Evolutionary conservation across 2,888 invertebrate species (phyloP).

Genomic region (Anorthoa munda): DNA sequence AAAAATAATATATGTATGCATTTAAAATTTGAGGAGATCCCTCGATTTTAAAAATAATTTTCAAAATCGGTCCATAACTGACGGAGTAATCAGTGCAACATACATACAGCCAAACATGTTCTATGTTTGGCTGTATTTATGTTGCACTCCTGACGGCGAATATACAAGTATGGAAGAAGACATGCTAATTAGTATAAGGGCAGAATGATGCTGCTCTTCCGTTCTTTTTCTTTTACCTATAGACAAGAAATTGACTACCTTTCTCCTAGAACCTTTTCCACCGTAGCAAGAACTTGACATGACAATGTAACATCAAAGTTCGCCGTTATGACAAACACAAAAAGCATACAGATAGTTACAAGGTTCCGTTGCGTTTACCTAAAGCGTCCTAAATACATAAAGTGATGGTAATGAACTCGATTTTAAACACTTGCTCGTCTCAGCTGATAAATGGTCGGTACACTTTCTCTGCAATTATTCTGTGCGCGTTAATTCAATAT

Average conservation of each 20-base stretch:
- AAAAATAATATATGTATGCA: no score
- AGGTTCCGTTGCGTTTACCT: conserved; percentile 56
- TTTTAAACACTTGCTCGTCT: conserved; percentile 66
- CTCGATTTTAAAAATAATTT: no score
- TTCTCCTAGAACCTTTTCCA: not conserved
- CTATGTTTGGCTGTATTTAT: no score
- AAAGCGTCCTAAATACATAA: conserved; percentile 68
- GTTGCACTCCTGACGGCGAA: no score
- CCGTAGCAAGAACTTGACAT: conserved; percentile 3
- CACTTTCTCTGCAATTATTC: conserved; percentile 89
- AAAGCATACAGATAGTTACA: conserved; percentile 62
- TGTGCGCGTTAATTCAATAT: conserved; percentile 88
- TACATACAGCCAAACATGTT: no score
- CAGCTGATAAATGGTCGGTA: conserved; percentile 66
- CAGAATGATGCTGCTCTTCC: no score
- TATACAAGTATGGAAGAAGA: no score
- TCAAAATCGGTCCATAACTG: no score
- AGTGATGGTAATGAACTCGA: conserved; percentile 66
- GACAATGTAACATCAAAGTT: conserved; percentile 34
- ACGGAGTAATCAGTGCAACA: no score
- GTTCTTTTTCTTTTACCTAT: not conserved
- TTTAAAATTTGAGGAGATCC: no score
- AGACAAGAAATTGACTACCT: not conserved
- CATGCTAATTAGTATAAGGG: no score
- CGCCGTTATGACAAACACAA: conserved; percentile 50